Evolutionary conservation across 2,888 invertebrate species (phyloP), one percentile per base, ranked within the genome.

Genomic region (Lepeophtheirus nordmannii): DNA sequence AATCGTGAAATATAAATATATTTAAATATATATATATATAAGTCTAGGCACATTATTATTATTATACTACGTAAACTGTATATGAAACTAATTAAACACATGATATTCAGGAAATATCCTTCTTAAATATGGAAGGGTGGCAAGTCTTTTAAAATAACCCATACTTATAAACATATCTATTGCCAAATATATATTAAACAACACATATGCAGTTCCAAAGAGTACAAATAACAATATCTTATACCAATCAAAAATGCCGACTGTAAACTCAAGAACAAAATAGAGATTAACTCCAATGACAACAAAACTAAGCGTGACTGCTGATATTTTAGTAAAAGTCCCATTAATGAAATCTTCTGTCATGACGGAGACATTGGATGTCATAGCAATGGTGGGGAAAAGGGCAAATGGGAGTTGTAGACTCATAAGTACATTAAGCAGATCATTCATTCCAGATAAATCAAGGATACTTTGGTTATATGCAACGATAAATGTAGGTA

Each of bases 391-490:
- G 1, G 87, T 85, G 9, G 91, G 90, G 68, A 91, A 80, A 3
- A 86, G 82, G 1, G 91, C 91, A 74, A 91, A 91, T 0, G 91
- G 91, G 69, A 91, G 76, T 74, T 89, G 89, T 30, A 90, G 77
- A 70, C 86, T 84, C 88, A 89, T 89, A 12, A 90, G 81, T 0
- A 88, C 88, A 75, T 91, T 91, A 53, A 91, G 76, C 41, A 85
- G 77, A 73, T 90, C 89, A 75, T 91, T 91, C 86, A 91, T 85
- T 23, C 80, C 79, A 3, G 85, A 85, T 67, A 89, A 76, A 71
- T 86, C 82, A 22, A 40, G 17, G n/a, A 64, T 56, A 62, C 59
- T 20, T 68, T 70, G 53, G 62, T 68, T 70, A 22, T 71, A 69
- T 0, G 86, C 85, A 56, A 86, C 78, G 69, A 82, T 81, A 71